Percentiles rank a stretch among this genome's conserved stretches.
Evolutionary conservation across 2,113 vertebrate species (phyloP).

Genomic region (Leptosomus discolor): DNA sequence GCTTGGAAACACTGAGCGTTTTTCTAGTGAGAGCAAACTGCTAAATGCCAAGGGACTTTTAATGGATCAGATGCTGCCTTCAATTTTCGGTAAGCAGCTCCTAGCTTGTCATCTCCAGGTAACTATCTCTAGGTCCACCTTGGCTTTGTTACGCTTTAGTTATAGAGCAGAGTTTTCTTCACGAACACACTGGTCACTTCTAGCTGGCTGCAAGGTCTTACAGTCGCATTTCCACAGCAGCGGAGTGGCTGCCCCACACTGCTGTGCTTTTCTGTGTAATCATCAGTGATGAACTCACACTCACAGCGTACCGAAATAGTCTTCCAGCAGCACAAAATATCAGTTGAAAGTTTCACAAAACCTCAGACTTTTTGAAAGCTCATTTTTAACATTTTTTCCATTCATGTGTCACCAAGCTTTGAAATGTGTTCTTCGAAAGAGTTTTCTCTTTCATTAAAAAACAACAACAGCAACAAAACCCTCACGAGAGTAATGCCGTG

Average conservation of each 20-base stretch:
- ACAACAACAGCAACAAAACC: not conserved
- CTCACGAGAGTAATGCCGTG: not conserved
- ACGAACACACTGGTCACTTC: not conserved
- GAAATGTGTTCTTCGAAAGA: not conserved
- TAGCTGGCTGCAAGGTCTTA: not conserved
- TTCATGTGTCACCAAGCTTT: not conserved
- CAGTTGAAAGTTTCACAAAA: not conserved
- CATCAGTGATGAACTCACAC: accelerated
- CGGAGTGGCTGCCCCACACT: not conserved
- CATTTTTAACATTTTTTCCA: not conserved
- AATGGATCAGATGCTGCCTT: not conserved
- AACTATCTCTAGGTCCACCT: not conserved
- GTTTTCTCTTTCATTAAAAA: not conserved
- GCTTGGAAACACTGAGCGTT: not conserved
- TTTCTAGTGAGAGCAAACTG: not conserved
- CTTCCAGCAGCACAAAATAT: not conserved
- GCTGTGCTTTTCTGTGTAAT: not conserved
- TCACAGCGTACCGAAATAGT: accelerated
- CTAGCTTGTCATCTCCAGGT: too few relatives aligned
- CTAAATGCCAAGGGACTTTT: not conserved
- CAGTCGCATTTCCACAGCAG: not conserved
- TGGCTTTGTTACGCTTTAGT: not conserved
- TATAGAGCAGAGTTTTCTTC: not conserved
- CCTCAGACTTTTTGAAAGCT: not conserved
- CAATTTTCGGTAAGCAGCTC: not conserved